Base-by-base conservation (phyloP, 2,888 invertebrate species). In the Tenthredo livida region DNA sequence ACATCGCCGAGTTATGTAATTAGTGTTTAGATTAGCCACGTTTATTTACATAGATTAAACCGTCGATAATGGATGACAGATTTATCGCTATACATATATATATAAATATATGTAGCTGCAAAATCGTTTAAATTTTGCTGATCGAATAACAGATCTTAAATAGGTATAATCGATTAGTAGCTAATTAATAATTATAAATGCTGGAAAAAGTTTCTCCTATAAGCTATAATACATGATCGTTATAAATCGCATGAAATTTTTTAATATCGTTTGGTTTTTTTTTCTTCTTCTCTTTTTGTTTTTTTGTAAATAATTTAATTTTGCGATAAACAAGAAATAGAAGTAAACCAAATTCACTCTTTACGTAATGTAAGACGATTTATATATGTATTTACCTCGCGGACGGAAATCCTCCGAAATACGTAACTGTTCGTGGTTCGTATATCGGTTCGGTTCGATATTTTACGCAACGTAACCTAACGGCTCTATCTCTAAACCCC, bases 401-500 rank as follows among this genome's bases (percentile, higher is more conserved):
- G 0, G 50, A 50, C 7, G 54, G 54, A 54, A 54, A 54, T 54
- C 54, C 54, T 54, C n/a, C 54, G 54, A 25, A 25, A 61, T 61
- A 61, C 67, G 67, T 83, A 77, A 77, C 77, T 75, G 54, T 77
- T 77, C 21, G 65, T 33, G n/a, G 21, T 25, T 65, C 10, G 77
- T 54, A 37, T 54, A 67, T 67, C n/a, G 80, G 21, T 67, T 21
- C 33, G 47, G 67, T 21, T 43, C 83, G 83, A 83, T 83, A 83
- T 47, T 83, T 67, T 47, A 83, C 67, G 67, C 33, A 47, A 37
- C 83, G 67, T 67, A 83, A 29, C 83, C 47, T 83, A 67, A 67
- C 83, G 67, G 61, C 61, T 58, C 61, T 83, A 83, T 83, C 65
- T 83, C 83, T 83, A 67, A 77, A 82, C 84, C 85, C 89, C 89